Evolutionary conservation across 2,888 invertebrate genomes (phyloP).

Genomic region (Dysmachus trigonus): DNA sequence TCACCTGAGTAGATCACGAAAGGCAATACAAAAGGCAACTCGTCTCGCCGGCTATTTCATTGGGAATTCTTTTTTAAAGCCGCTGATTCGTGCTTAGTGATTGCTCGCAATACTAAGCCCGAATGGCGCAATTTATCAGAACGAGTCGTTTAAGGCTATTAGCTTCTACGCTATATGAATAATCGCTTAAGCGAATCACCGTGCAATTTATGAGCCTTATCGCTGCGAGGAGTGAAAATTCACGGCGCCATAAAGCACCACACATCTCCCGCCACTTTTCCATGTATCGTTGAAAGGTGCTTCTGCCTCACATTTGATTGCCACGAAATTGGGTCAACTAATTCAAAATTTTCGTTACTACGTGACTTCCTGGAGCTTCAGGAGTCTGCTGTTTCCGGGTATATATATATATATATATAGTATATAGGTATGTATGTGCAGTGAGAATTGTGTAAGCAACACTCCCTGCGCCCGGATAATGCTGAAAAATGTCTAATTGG

Average conservation of each 20-base stretch:
- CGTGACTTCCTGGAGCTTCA: constrained; percentile 9
- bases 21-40: too few species aligned
- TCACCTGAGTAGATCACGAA: too few species aligned
- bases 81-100: background rate
- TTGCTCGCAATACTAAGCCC: background rate
- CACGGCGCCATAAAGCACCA: background rate
- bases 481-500: constrained; percentile 14
- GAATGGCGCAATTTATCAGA: background rate
- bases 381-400: background rate
- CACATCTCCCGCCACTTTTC: background rate
- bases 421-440: background rate
- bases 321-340: constrained; percentile 30
- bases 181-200: constrained; percentile 21
- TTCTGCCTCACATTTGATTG: constrained; percentile 12
- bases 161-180: constrained; percentile 1
- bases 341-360: constrained; percentile 27
- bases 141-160: background rate
- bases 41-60: background rate
- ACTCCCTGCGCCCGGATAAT: background rate
- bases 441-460: background rate
- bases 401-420: too few species aligned
- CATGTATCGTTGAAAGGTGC: background rate
- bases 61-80: background rate
- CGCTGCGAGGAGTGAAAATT: background rate
- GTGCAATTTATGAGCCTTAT: constrained; percentile 5